phyloP scores from a whole-genome alignment of 2,797 vertebrate species.

The Chelonia mydas region DNA sequence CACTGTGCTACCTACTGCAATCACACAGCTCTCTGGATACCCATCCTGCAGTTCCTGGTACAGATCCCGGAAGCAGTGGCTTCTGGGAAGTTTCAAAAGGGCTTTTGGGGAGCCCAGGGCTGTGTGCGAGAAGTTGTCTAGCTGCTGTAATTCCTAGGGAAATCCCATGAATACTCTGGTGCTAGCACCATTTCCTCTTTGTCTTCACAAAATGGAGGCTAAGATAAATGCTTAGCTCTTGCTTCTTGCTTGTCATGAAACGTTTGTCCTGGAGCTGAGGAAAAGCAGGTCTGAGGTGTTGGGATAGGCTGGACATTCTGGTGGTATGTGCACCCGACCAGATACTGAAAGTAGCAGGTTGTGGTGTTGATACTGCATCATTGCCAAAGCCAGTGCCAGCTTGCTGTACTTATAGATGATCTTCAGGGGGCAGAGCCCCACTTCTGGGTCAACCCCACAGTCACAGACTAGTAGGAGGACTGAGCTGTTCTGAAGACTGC shows the following conservation, averaged over 20 bases:
- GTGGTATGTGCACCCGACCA: too few species aligned
- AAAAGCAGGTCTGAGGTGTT: background rate
- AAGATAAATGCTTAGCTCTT: background rate
- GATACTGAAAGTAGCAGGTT: background rate
- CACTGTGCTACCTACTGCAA: fast-evolving
- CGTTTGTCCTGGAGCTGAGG: background rate
- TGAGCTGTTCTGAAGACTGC: background rate
- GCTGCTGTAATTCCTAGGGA: background rate
- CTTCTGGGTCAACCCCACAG: background rate
- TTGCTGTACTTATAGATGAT: background rate
- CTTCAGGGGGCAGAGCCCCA: too few species aligned
- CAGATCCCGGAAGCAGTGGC: background rate
- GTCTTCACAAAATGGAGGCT: fast-evolving
- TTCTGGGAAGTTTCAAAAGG: background rate
- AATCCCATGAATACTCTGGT: background rate
- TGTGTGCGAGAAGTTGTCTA: background rate
- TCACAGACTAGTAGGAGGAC: background rate
- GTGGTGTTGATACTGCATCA: background rate
- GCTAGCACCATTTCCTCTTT: background rate
- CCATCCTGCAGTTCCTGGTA: background rate
- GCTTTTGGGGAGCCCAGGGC: background rate
- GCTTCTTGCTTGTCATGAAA: background rate
- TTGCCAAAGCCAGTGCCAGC: background rate
- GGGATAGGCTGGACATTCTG: background rate
- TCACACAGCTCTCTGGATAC: background rate